Evolutionary conservation across 2,113 vertebrate genomes (phyloP).

Genomic region (Saguinus midas): DNA sequence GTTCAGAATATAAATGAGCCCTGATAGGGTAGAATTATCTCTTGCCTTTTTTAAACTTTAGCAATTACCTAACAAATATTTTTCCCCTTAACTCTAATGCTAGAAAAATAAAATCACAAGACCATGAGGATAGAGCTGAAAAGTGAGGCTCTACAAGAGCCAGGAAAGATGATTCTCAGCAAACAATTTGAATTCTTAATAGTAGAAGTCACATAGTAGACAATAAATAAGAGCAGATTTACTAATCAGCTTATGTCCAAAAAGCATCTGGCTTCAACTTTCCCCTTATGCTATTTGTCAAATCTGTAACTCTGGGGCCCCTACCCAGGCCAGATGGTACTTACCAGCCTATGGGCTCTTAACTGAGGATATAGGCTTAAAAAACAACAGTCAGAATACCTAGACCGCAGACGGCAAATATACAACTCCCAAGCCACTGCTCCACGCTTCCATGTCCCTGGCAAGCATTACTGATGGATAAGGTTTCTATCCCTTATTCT

Average conservation of each 20-base stretch:
- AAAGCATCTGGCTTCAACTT: background rate
- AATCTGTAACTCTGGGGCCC: background rate
- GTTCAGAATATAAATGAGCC: slow-evolving; percentile 63
- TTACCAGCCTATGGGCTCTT: background rate
- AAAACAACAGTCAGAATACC: background rate
- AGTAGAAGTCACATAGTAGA: background rate
- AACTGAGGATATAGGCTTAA: background rate
- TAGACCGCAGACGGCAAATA: background rate
- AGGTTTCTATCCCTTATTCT: background rate
- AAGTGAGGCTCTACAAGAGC: background rate
- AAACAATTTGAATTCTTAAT: background rate
- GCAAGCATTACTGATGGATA: background rate
- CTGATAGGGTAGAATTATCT: slow-evolving; percentile 24
- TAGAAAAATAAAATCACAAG: slow-evolving; percentile 46
- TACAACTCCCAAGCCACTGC: background rate
- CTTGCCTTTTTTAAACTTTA: slow-evolving; percentile 47
- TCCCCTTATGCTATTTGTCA: background rate
- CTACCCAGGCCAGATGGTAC: background rate
- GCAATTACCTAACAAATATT: slow-evolving; percentile 38
- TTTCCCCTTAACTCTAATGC: slow-evolving; percentile 15
- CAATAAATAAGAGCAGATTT: slow-evolving; percentile 42
- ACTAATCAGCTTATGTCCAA: background rate
- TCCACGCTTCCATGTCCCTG: background rate
- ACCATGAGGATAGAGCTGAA: background rate
- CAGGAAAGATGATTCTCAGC: background rate